These are phyloP conservation scores for Micropterix aruncella DNA, from an alignment of 2,888 invertebrate species.

Conservation along the genomic window DNA sequence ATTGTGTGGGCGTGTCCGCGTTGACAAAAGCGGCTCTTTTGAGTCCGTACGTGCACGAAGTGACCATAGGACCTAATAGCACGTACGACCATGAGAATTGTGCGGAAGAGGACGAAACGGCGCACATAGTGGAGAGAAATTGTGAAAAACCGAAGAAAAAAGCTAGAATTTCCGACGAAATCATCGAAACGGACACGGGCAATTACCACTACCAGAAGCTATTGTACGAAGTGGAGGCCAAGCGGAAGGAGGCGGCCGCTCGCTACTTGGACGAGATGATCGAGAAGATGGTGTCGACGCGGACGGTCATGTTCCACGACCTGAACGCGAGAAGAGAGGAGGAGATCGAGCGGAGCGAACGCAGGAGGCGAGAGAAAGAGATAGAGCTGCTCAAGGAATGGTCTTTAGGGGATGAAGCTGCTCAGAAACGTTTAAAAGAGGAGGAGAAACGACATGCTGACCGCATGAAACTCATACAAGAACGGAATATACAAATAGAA, in stretches of 20 bases:
- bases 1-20: slow-evolving; percentile 41
- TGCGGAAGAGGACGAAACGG: slow-evolving; percentile 14
- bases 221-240: neutral
- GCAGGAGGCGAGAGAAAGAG: slow-evolving; percentile 13
- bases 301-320: slow-evolving; percentile 21
- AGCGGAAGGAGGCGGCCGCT: slow-evolving; percentile 8
- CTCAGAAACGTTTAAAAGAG: too few species aligned
- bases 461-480: slow-evolving; percentile 32
- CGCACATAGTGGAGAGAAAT: slow-evolving; percentile 14
- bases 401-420: slow-evolving; percentile 22
- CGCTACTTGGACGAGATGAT: slow-evolving; percentile 21
- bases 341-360: slow-evolving; percentile 18
- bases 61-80: slow-evolving; percentile 36
- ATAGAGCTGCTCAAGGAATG: slow-evolving; percentile 19
- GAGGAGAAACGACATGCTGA: slow-evolving; percentile 14
- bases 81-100: slow-evolving; percentile 15
- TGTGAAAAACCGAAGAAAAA: slow-evolving; percentile 22
- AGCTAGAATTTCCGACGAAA: slow-evolving; percentile 23
- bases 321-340: slow-evolving; percentile 25
- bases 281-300: slow-evolving; percentile 25
- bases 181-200: slow-evolving; percentile 23
- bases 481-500: too few species aligned
- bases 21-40: slow-evolving; percentile 41
- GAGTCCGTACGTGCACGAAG: slow-evolving; percentile 32
- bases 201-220: slow-evolving; percentile 14